Evolutionary conservation across 2,113 vertebrate species (phyloP).

Genomic region (Apodemus speciosus): DNA sequence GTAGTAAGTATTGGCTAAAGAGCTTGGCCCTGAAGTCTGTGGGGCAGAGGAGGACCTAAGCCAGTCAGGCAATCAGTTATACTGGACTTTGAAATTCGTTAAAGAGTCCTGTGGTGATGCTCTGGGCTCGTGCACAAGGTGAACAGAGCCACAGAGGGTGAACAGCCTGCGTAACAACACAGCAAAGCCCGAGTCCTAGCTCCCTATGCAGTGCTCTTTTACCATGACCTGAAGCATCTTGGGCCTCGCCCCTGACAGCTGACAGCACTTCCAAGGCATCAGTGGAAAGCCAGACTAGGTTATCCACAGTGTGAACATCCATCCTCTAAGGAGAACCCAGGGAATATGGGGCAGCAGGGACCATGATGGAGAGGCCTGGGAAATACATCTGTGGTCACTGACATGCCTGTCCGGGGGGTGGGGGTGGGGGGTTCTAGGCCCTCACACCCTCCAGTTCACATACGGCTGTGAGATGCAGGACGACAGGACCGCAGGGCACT

Average conservation of each 20-base stretch:
- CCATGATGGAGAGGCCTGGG: background rate
- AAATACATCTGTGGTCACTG: background rate
- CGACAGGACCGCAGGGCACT: background rate
- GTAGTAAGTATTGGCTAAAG: background rate
- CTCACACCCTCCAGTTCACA: slow-evolving; percentile 74
- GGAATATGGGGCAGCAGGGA: background rate
- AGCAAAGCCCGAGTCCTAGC: background rate
- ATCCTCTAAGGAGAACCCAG: background rate
- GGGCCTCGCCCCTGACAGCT: background rate
- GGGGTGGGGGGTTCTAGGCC: background rate
- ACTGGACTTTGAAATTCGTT: background rate
- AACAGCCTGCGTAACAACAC: background rate
- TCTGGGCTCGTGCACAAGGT: background rate
- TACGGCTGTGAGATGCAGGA: slow-evolving; percentile 73
- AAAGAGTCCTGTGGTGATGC: background rate
- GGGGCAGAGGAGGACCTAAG: background rate
- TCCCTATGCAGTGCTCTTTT: background rate
- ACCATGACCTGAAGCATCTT: no score
- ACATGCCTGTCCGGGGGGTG: background rate
- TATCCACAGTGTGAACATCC: background rate
- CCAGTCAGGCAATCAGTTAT: background rate
- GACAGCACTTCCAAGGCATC: background rate
- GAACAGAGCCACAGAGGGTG: background rate
- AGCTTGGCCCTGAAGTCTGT: background rate
- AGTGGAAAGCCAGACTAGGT: background rate